Evolutionary conservation across 2,797 vertebrate species (phyloP), one percentile per base, ranked within the genome.

Genomic region (Pristis pectinata): DNA sequence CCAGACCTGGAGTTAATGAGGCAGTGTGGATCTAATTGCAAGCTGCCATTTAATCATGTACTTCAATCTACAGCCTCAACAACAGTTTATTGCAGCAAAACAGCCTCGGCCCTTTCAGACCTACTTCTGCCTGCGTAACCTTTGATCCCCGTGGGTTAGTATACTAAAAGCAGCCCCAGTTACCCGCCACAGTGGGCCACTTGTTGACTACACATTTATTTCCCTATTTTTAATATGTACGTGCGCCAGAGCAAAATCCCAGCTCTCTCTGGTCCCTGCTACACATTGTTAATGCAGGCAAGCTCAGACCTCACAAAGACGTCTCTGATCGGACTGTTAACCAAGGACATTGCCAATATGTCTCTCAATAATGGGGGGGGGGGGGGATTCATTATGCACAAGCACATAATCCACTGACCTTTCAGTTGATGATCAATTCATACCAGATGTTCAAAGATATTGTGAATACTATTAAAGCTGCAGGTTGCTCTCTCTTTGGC

Each of bases 31-130:
- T 95, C 95, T 96, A 96, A 96, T 98, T 98, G 97, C 97, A 97
- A 91, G 95, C 96, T 96, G 70, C 96, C 96, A 96, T 97, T 97
- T 97, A 97, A 97, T 97, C 97, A 97, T 97, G 96, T 95, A 96
- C 96, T 95, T 95, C 94, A 95, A 95, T 96, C 96, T 95, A 96
- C 96, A 96, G 97, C 96, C 87, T 97, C 97, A 97, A 96, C 96
- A 96, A 96, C 96, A 96, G 97, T 96, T 97, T 96, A 96, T 96
- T 95, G 96, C 95, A 96, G 95, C 96, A 96, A 49, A 96, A 97
- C 97, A 97, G 96, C 96, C 96, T 96, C 1, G 96, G 96, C 96
- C 97, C 97, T 97, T 97, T 97, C 97, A 97, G 96, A 97, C 96
- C 96, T 97, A 96, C 96, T 97, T 97, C 96, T 96, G 96, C 96